Base-by-base conservation (phyloP, 2,888 invertebrate genomes). In the Chymomyza amoena region DNA sequence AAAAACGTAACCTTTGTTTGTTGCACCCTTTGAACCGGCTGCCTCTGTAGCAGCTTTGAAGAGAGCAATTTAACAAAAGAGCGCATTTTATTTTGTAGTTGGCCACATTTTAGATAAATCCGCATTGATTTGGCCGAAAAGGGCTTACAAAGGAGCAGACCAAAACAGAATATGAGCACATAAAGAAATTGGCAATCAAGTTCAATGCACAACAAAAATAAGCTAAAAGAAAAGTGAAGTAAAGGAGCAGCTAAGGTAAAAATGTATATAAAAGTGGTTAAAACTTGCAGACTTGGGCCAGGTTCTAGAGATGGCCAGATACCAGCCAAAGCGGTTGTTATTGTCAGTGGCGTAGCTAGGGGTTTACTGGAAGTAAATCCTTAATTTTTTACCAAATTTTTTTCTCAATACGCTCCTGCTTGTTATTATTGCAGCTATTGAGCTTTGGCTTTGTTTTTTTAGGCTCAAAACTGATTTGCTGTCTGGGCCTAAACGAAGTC, bases 31-130 rank as follows among this genome's bases (percentile, higher is more conserved):
- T 32, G 32, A 6, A 6, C 1, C 32, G 32, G 9, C 2, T 32
- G 25, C 25, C 25, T 25, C 3, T 25, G 25, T 1, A 36, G 9
- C 36, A 36, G 36, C 9, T 36, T 36, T 36, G 9, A 36, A 36
- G 36, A 36, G 13, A 45, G 13, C 2, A 4, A 32, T 13, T 45
- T 32, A 6, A 45, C 39, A 45, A 45, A 13, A 13, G 39, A 45
- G 39, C 39, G 4, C 13, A 13, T 13, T 32, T 32, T 45, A 45
- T 45, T 45, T 45, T 9, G 32, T 32, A 45, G 39, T 45, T 45
- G 39, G 83, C 85, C 78, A 85, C 85, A 79, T 85, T 83, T 85
- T 83, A 83, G 83, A 83, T 83, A 85, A 85, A 83, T 83, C 80
- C 78, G 73, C 72, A 73, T 76, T 81, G 85, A 85, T 54, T 54